These are phyloP conservation scores for Yoshiicerus persimilis DNA, from an alignment of 1,140 invertebrate species.

Conservation along the genomic window DNA sequence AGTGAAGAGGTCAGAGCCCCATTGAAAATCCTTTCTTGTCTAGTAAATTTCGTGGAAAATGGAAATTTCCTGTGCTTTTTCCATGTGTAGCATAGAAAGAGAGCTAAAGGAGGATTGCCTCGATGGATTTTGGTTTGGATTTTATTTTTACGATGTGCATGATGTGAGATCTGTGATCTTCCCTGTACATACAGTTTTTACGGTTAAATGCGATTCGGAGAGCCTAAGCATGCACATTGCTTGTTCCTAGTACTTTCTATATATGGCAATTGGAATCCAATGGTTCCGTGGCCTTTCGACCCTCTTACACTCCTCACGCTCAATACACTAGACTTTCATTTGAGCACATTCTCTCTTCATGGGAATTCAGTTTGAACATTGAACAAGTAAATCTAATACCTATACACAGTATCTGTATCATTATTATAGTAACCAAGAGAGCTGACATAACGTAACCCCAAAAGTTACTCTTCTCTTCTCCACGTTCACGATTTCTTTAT, in stretches of 20 bases:
- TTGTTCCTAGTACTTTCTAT: not conserved
- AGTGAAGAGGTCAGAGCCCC: constrained; percentile 19
- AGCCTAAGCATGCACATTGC: not conserved
- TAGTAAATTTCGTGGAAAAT: constrained; percentile 16
- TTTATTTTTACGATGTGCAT: constrained; percentile 21
- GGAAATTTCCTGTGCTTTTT: constrained; percentile 2
- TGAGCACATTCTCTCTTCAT: not conserved
- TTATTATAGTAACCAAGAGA: not conserved
- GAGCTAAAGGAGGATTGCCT: not conserved
- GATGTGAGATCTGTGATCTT: constrained; percentile 16
- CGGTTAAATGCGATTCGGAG: not conserved
- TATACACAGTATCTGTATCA: not conserved
- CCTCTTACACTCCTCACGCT: not conserved
- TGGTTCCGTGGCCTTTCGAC: not conserved
- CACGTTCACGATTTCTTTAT: not conserved
- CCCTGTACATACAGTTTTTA: not conserved
- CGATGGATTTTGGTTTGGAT: constrained; percentile 15
- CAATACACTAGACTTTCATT: not conserved
- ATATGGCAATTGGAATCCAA: constrained; percentile 10
- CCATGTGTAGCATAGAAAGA: not conserved
- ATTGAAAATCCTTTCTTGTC: constrained; percentile 20
- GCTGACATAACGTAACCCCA: not conserved
- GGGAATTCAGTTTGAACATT: too few species aligned
- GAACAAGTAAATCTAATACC: not conserved
- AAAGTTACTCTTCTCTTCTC: not conserved